Evolutionary conservation across 2,797 vertebrate genomes (phyloP), one percentile per base, ranked within the genome.

Genomic region (Parotocinclus haroldoi): DNA sequence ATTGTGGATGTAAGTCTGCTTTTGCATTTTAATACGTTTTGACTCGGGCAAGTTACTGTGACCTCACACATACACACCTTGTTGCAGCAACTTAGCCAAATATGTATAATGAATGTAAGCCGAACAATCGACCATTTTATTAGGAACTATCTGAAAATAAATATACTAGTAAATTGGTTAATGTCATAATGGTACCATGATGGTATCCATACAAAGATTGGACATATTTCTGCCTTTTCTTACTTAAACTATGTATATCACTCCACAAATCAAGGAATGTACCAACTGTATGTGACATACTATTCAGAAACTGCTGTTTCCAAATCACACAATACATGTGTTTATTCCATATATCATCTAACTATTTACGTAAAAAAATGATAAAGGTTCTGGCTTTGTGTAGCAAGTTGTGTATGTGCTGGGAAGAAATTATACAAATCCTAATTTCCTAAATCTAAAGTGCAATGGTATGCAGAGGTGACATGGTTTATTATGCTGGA

Each of bases 1-100:
- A 99, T 99, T 76, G 96, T 99, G 82, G 96, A 97, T 88, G 96
- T 99, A 98, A 90, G 97, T 98, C 58, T 45, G 27, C 53, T 46
- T 52, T 54, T 3, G 27, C 27, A 5, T 1, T 68, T 44, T 12
- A 10, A 14, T 54, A 6, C 42, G 51, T 52, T 39, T 66, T 49
- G 4, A 48, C 48, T 46, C 7, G 42, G 7, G 10, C 10, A 10
- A 16, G 19, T 49, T 55, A 17, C 37, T 37, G 11, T 66, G 64
- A 49, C 53, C 45, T 45, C 37, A 63, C 61, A 66, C 71, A 50
- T 63, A 45, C 52, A 73, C 55, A 75, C 69, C 71, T 77, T 79
- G 75, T 66, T 66, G 55, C 71, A 56, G 36, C 14, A 4, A 48
- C 53, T 50, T 55, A 60, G 59, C 13, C 18, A 56, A 52, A 58